Evolutionary conservation across 2,888 invertebrate genomes (phyloP), one percentile per base, ranked within the genome.

Genomic region (Suillia variegata): DNA sequence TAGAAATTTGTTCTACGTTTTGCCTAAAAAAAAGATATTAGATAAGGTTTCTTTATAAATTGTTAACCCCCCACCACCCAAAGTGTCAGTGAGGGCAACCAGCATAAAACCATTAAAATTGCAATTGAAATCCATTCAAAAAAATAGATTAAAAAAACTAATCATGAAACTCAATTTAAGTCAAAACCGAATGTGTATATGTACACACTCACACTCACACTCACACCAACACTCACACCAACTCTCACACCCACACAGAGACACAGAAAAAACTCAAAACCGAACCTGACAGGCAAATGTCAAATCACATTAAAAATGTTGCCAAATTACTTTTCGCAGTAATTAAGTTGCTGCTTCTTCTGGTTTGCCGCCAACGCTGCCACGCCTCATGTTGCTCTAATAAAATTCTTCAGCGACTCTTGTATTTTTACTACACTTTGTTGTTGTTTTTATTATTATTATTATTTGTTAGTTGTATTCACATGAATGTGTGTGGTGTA

Each of bases 101-200:
- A n/a, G n/a, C n/a, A n/a, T n/a, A n/a, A n/a, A n/a, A n/a, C n/a
- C n/a, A n/a, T n/a, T n/a, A n/a, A n/a, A n/a, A n/a, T n/a, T n/a
- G n/a, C n/a, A n/a, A n/a, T n/a, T n/a, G n/a, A n/a, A n/a, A n/a
- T n/a, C n/a, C n/a, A n/a, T n/a, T n/a, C n/a, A n/a, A n/a, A n/a
- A n/a, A n/a, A n/a, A n/a, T n/a, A n/a, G n/a, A n/a, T n/a, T n/a
- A n/a, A n/a, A n/a, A n/a, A n/a, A n/a, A n/a, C n/a, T n/a, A n/a
- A n/a, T n/a, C n/a, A 56, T 56, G 45, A 57, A 57, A 57, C 51
- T 52, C 57, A 57, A 57, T 57, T 57, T 52, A 49, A 52, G 47
- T 51, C 57, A 45, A 57, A 57, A 57, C 57, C 51, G 47, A 51
- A 52, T 31, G 51, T 52, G 47, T 56, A 21, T 26, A 33, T 50